A percentile compares a stretch with the other conserved stretches of the same genome.
These are phyloP conservation scores for Epinotia nisella DNA, from an alignment of 2,888 invertebrate species.

Conservation along the genomic window DNA sequence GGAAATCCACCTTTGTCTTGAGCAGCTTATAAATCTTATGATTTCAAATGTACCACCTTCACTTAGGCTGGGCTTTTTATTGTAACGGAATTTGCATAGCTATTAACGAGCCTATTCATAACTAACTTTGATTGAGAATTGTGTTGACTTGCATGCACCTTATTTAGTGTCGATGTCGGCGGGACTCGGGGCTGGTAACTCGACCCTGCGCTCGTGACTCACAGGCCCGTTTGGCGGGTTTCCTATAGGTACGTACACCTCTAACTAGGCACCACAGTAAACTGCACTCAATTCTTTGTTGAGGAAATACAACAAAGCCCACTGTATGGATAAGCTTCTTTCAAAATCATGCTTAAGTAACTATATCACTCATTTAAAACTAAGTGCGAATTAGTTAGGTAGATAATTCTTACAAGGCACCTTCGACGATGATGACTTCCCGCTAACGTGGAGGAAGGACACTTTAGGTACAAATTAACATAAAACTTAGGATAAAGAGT, in stretches of 20 bases:
- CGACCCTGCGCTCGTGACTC: conserved; percentile 71
- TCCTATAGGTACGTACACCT: conserved; percentile 48
- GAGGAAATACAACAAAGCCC: conserved; percentile 9
- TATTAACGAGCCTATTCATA: no score
- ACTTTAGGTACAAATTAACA: conserved; percentile 10
- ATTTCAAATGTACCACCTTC: no score
- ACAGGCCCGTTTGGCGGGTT: conserved; percentile 68
- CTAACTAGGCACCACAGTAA: conserved; percentile 1
- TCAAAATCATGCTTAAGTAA: not conserved
- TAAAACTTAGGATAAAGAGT: conserved; percentile 13
- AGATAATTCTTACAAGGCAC: not conserved
- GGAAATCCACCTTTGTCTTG: no score
- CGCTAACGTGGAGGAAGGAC: not conserved
- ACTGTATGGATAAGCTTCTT: not conserved
- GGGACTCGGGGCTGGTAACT: conserved; percentile 63
- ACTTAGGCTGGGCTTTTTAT: no score
- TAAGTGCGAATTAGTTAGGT: not conserved
- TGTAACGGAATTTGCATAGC: no score
- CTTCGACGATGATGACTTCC: not conserved
- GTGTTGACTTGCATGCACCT: conserved; percentile 37
- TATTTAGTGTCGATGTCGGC: conserved; percentile 61
- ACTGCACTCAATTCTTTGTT: conserved; percentile 21
- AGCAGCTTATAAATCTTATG: no score
- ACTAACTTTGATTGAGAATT: conserved; percentile 19
- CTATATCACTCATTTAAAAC: not conserved